These are phyloP conservation scores for Ormyrus pomaceus DNA, from an alignment of 2,888 invertebrate species.

Conservation along the genomic window DNA sequence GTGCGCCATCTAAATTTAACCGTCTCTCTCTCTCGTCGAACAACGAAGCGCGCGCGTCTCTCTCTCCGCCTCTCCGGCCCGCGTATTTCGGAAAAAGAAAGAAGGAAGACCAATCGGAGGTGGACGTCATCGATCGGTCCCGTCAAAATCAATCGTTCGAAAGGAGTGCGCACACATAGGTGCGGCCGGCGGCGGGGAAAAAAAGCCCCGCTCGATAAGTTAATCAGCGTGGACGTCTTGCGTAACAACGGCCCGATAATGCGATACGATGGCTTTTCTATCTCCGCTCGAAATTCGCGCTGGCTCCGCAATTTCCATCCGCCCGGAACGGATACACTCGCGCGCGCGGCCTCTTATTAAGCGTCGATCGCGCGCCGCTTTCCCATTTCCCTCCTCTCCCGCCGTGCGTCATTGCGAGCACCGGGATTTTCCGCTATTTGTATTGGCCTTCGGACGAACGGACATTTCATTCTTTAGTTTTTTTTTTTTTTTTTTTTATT, in stretches of 20 bases:
- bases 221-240: constrained; percentile 18
- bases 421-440: constrained; percentile 1
- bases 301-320: too few species aligned
- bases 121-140: neutral
- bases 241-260: constrained; percentile 24
- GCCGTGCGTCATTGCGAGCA: neutral
- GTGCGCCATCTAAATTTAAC: constrained; percentile 25
- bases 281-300: neutral
- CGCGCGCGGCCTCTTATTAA: too few species aligned
- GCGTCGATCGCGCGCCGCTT: neutral
- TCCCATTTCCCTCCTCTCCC: neutral
- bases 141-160: constrained; percentile 16
- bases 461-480: too few species aligned
- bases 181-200: too few species aligned
- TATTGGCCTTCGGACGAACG: neutral
- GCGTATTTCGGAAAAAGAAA: constrained; percentile 22
- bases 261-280: neutral
- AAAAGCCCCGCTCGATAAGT: constrained; percentile 17
- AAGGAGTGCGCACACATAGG: too few species aligned
- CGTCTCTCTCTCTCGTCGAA: too few species aligned
- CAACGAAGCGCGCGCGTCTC: neutral
- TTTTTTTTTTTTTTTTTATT: too few species aligned
- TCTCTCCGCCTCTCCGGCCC: neutral
- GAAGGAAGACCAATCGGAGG: neutral
- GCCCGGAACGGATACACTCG: too few species aligned